Conservation (phyloP, 2,797 vertebrate genomes). For the Sandelia bainsii region DNA sequence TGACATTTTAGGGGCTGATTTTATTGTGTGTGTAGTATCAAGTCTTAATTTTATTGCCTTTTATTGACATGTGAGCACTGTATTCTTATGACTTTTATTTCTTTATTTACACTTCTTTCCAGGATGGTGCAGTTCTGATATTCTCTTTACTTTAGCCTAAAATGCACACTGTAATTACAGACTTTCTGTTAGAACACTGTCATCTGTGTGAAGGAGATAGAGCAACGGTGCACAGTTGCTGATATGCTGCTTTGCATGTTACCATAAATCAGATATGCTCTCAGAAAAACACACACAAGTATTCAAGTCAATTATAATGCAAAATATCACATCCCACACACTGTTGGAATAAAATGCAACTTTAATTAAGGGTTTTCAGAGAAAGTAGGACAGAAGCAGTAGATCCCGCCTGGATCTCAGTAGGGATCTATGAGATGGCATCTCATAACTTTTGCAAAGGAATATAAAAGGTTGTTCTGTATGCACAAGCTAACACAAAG, state of each 20-base stretch:
- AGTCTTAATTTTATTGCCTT: not conserved
- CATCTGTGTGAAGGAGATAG: conserved; percentile 64
- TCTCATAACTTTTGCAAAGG: conserved; percentile 35
- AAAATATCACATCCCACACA: not conserved
- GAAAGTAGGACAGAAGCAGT: not conserved
- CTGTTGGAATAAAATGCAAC: not conserved
- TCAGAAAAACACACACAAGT: conserved; percentile 23
- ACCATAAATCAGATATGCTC: conserved; percentile 31
- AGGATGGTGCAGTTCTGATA: not conserved
- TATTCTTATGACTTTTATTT: not conserved
- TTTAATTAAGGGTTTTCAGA: not conserved
- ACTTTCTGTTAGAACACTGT: conserved; percentile 54
- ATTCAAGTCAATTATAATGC: not conserved
- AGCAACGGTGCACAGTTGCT: conserved; percentile 38
- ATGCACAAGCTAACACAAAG: conserved; percentile 23
- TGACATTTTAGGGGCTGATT: not conserved
- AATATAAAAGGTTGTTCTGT: conserved; percentile 32
- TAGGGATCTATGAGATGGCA: conserved; percentile 1
- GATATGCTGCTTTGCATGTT: conserved; percentile 43
- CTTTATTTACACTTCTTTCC: not conserved
- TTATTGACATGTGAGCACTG: not conserved
- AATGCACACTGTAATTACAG: not conserved
- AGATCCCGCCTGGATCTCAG: not conserved
- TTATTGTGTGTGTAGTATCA: not conserved
- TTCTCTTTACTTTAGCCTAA: not conserved